These are phyloP conservation scores for Glyphotaelius pellucidus DNA, from an alignment of 2,888 invertebrate species.

Conservation along the genomic window DNA sequence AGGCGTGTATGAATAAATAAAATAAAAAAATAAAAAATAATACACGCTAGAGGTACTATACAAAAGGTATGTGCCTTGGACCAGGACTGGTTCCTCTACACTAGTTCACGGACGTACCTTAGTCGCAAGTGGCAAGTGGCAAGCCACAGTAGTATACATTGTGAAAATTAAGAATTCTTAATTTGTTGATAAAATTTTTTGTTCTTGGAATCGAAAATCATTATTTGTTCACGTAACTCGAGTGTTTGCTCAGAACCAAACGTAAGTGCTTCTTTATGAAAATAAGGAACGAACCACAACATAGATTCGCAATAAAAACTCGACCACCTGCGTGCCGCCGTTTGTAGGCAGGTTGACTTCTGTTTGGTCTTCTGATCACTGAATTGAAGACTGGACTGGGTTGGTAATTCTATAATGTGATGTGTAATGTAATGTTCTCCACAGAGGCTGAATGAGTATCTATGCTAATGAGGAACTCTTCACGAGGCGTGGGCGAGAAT, in stretches of 20 bases:
- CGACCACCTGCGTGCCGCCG: not conserved
- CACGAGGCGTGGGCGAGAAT: conserved; percentile 33
- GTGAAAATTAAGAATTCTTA: conserved; percentile 29
- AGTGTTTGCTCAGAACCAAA: conserved; percentile 25
- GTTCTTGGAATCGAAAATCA: conserved; percentile 35
- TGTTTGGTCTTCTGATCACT: not conserved
- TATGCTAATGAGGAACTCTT: conserved; percentile 31
- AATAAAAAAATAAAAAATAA: no score
- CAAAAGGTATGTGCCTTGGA: no score
- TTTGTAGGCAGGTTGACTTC: not conserved
- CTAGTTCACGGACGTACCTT: not conserved
- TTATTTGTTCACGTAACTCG: conserved; percentile 40
- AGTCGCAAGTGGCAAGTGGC: no score
- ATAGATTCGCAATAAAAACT: not conserved
- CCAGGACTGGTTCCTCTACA: no score
- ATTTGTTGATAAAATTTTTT: conserved; percentile 45
- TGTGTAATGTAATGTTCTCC: conserved; percentile 25
- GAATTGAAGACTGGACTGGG: not conserved
- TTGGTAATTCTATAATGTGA: not conserved
- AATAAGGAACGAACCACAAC: not conserved
- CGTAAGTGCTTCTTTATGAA: conserved; percentile 35
- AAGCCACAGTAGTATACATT: not conserved
- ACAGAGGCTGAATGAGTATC: conserved; percentile 21
- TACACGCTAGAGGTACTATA: no score
- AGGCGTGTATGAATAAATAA: no score